Evolutionary conservation across 2,797 vertebrate species (phyloP).

Genomic region (Halcyon smyrnensis): DNA sequence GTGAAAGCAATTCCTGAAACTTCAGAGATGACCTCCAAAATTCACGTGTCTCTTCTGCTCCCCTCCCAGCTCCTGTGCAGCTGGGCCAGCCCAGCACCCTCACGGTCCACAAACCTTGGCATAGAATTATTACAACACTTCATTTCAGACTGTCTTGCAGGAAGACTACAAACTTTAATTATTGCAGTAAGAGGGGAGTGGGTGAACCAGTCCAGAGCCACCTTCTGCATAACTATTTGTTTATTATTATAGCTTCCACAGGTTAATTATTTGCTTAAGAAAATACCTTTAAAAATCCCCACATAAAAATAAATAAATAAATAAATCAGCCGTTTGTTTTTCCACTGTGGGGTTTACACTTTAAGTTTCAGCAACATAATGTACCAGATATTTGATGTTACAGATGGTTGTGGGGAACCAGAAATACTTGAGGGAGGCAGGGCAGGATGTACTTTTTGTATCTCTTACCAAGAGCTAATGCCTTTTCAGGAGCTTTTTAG

Average conservation of each 20-base stretch:
- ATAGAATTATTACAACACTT: neutral
- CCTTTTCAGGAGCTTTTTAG: slow-evolving; percentile 61
- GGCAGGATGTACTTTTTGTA: slow-evolving; percentile 75
- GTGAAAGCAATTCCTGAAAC: neutral
- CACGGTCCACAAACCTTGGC: accelerated
- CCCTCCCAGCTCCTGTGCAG: neutral
- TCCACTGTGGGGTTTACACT: slow-evolving; percentile 47
- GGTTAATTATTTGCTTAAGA: slow-evolving; percentile 40
- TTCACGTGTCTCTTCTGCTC: neutral
- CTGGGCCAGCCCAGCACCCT: neutral
- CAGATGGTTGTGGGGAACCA: slow-evolving; percentile 69
- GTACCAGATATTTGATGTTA: slow-evolving; percentile 61
- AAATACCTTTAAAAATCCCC: slow-evolving; percentile 47
- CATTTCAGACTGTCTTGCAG: neutral
- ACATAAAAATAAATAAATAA: neutral
- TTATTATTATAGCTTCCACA: slow-evolving; percentile 30
- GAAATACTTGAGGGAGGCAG: slow-evolving; percentile 73
- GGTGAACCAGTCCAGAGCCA: neutral
- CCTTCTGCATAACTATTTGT: slow-evolving; percentile 37
- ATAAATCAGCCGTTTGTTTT: slow-evolving; percentile 33
- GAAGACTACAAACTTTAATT: neutral
- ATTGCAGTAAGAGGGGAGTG: neutral
- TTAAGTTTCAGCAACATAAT: slow-evolving; percentile 63
- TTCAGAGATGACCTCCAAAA: neutral
- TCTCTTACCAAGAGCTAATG: slow-evolving; percentile 49